Conservation (phyloP, 2,888 invertebrate genomes). For the Chymomyza procnemis region DNA sequence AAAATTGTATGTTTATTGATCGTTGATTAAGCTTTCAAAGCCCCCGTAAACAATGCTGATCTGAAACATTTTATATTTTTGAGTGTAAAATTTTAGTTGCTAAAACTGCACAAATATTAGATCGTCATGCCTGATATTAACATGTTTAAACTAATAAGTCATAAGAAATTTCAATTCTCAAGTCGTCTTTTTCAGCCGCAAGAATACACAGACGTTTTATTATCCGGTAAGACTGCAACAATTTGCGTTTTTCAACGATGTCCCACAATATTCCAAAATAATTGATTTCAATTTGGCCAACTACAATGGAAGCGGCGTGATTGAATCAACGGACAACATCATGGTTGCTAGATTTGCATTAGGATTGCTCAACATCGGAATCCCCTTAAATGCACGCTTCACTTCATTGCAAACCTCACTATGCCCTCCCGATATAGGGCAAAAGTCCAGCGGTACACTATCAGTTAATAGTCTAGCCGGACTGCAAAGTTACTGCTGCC, state of each 20-base stretch:
- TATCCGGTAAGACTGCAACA: not conserved
- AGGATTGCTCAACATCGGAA: slow-evolving; percentile 43
- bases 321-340: slow-evolving; percentile 83
- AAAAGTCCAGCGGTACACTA: slow-evolving; percentile 63
- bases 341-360: slow-evolving; percentile 81
- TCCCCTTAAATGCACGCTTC: slow-evolving; percentile 83
- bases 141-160: no score
- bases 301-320: slow-evolving; percentile 75
- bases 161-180: no score
- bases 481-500: slow-evolving; percentile 55
- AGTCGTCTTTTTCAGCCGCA: slow-evolving; percentile 2
- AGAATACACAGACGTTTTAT: not conserved
- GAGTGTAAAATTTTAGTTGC: no score
- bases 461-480: slow-evolving; percentile 19
- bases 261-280: slow-evolving; percentile 64
- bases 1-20: no score
- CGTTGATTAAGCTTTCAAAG: no score
- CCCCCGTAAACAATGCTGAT: no score
- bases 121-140: no score
- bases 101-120: no score
- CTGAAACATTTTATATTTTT: no score
- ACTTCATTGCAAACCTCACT: slow-evolving; percentile 80
- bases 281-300: slow-evolving; percentile 68
- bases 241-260: slow-evolving; percentile 61
- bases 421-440: slow-evolving; percentile 79